Conservation (phyloP, 2,888 invertebrate species). For the Plebejus argus region DNA sequence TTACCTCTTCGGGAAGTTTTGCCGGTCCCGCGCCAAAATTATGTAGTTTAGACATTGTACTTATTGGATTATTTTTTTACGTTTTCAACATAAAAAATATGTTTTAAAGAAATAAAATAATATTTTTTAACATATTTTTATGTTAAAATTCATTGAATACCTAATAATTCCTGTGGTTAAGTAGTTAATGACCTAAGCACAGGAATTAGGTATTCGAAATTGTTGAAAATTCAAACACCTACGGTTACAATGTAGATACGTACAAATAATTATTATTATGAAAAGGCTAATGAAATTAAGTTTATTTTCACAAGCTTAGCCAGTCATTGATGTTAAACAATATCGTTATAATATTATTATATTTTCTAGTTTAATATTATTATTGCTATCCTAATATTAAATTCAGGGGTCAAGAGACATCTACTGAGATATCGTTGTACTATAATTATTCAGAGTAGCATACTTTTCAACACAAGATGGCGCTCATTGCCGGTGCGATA, state of each 20-base stretch:
- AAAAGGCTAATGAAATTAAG: not conserved
- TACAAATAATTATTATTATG: not conserved
- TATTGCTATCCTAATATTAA: too few relatives aligned
- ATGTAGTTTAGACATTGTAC: slow-evolving; percentile 59
- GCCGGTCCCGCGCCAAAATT: slow-evolving; percentile 97
- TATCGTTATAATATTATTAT: too few relatives aligned
- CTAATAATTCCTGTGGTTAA: too few relatives aligned
- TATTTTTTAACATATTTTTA: too few relatives aligned
- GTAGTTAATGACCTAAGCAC: not conserved
- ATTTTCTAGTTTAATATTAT: too few relatives aligned
- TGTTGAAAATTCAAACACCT: too few relatives aligned
- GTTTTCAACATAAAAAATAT: not conserved
- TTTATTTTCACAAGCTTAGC: not conserved
- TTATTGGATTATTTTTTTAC: not conserved
- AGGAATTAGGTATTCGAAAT: too few relatives aligned
- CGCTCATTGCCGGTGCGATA: not conserved
- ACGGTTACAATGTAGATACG: too few relatives aligned
- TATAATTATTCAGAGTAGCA: not conserved
- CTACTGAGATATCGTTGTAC: not conserved
- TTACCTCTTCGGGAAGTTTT: slow-evolving; percentile 93
- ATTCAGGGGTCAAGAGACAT: not conserved
- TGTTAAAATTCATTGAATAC: too few relatives aligned
- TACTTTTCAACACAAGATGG: not conserved
- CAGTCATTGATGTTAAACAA: not conserved
- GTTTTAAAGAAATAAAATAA: not conserved